phyloP scores from a whole-genome alignment of 1,140 invertebrate genomes.

The Ips typographus region DNA sequence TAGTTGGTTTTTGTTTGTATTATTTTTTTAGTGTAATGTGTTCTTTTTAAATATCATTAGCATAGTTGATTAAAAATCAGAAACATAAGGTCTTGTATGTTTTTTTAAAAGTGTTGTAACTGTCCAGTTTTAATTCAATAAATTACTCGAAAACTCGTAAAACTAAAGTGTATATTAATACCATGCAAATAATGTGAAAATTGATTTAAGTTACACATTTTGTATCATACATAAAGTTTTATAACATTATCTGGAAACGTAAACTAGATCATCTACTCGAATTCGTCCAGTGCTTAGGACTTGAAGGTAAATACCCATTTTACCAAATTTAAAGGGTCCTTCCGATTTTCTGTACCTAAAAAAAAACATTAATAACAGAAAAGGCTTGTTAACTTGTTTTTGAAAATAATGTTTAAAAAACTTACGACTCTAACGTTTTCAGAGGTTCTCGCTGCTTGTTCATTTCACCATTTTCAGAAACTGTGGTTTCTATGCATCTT shows the following conservation, averaged over 20 bases:
- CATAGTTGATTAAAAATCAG: too few relatives aligned
- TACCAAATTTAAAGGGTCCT: slow-evolving; percentile 35
- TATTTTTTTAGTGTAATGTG: too few relatives aligned
- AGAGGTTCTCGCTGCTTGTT: slow-evolving; percentile 54
- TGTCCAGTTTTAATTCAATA: too few relatives aligned
- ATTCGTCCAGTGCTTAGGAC: slow-evolving; percentile 42
- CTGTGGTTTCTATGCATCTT: slow-evolving; percentile 61
- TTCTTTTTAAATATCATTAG: too few relatives aligned
- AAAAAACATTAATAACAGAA: slow-evolving; percentile 15
- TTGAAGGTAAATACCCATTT: slow-evolving; percentile 42
- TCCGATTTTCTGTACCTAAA: slow-evolving; percentile 42
- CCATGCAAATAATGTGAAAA: too few relatives aligned
- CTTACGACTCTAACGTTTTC: slow-evolving; percentile 56
- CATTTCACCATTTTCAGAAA: slow-evolving; percentile 57
- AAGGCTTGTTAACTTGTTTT: not conserved
- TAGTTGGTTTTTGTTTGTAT: too few relatives aligned
- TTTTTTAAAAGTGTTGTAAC: too few relatives aligned
- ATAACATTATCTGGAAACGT: slow-evolving; percentile 21
- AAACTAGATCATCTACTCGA: slow-evolving; percentile 41
- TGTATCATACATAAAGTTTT: too few relatives aligned
- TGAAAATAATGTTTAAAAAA: slow-evolving; percentile 7
- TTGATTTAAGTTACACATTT: too few relatives aligned
- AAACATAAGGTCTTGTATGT: too few relatives aligned
- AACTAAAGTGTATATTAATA: too few relatives aligned
- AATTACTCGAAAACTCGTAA: too few relatives aligned